Evolutionary conservation across 2,888 invertebrate species (phyloP), one percentile per base, ranked within the genome.

Genomic region (Ormyrus rosae): DNA sequence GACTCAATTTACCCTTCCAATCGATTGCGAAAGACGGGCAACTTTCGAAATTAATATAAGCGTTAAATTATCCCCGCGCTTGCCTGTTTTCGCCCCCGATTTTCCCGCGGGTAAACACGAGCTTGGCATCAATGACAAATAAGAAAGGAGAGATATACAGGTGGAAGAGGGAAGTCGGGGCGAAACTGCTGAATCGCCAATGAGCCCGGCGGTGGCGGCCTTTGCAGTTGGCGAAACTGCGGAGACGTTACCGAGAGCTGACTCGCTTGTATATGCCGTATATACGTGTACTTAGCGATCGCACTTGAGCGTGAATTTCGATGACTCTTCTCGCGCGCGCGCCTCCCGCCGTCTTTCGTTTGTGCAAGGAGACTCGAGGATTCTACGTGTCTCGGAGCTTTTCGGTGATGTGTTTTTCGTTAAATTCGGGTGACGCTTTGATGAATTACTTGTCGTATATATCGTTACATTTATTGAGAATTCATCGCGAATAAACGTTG

Each of bases 101-200:
- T 50, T 48, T 46, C n/a, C 58, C n/a, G 8, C 5, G 34, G 19
- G n/a, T 11, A 63, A 73, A 72, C 72, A 34, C 51, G 63, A 10
- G 34, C 46, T 61, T 9, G 9, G 61, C 46, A 58, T 71, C 71
- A 55, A 78, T 13, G 58, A 58, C 77, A 70, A 71, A 78, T 71
- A 78, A 73, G 72, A 69, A 53, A 63, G 34, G 34, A 34, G 34
- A 19, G 19, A 19, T 19, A 19, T 19, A 34, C 3, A 34, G 34
- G 34, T 0, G 34, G 2, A 34, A 34, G n/a, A 60, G 13, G 11
- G 11, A 45, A 46, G 11, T 11, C 46, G 8, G 8, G 5, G 58
- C 58, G 56, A 63, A 79, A 73, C 68, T 67, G 79, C 63, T 79
- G 79, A 79, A 73, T 79, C 58, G 46, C n/a, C 78, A 56, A 73